phyloP scores from a whole-genome alignment of 1,140 invertebrate species.

The Megalopta genalis region DNA sequence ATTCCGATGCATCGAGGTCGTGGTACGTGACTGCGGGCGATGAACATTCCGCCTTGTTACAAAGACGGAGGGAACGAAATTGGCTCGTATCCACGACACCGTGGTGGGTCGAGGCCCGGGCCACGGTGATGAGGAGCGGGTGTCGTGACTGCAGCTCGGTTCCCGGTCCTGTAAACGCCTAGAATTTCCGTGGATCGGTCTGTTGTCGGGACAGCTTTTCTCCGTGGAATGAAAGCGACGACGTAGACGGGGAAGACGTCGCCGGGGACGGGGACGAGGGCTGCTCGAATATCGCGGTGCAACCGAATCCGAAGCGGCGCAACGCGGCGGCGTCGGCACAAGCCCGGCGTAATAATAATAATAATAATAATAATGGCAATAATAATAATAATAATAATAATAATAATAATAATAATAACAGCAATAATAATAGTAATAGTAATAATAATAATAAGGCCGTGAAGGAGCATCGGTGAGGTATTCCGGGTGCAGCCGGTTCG shows the following conservation, averaged over 20 bases:
- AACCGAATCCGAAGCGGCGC: constrained; percentile 36
- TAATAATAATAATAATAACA: no score
- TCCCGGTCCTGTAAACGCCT: constrained; percentile 14
- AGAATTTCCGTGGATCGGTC: constrained; percentile 28
- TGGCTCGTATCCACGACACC: constrained; percentile 50
- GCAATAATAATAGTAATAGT: no score
- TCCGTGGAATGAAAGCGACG: constrained; percentile 10
- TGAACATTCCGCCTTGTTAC: constrained; percentile 39
- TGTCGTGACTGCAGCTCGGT: constrained; percentile 26
- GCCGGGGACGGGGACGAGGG: background rate
- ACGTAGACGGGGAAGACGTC: background rate
- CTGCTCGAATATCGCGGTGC: constrained; percentile 33
- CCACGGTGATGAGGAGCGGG: constrained; percentile 25
- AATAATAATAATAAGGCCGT: no score
- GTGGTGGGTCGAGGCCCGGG: constrained; percentile 11
- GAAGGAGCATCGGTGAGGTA: constrained; percentile 3
- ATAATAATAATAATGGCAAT: constrained; percentile 42
- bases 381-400: constrained; percentile 19
- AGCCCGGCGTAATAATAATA: background rate
- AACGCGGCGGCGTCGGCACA: constrained; percentile 21
- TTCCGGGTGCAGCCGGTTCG: constrained; percentile 22
- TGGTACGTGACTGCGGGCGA: constrained; percentile 47
- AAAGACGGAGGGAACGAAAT: constrained; percentile 46
- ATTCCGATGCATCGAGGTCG: constrained; percentile 19
- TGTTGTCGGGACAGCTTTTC: constrained; percentile 22